Conservation (phyloP, 1,140 invertebrate species). For the Atta colombica region DNA sequence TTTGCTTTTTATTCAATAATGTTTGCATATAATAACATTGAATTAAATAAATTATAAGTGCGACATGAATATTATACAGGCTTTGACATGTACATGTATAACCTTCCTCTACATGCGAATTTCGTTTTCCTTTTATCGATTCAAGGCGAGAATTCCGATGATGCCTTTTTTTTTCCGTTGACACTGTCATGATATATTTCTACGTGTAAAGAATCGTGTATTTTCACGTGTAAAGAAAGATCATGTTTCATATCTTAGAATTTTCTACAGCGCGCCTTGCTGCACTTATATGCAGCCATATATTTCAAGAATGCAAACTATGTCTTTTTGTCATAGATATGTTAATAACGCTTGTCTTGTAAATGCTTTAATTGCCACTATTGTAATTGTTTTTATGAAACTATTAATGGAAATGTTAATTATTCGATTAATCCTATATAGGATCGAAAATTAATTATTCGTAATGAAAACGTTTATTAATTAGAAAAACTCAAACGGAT, state of each 20-base stretch:
- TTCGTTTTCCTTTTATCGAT: not conserved
- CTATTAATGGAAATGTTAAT: not conserved
- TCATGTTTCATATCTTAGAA: not conserved
- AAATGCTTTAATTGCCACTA: not conserved
- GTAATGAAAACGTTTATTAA: not conserved
- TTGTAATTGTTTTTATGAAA: not conserved
- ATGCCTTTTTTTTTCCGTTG: not conserved
- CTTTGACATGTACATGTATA: not conserved
- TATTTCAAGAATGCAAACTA: conserved; percentile 12
- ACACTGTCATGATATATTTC: not conserved
- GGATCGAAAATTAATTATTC: not conserved
- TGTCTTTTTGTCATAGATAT: not conserved
- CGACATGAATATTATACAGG: not conserved
- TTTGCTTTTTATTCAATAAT: not conserved
- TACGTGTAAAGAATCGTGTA: not conserved
- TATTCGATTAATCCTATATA: not conserved
- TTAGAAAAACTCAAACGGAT: not conserved
- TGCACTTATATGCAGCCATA: not conserved
- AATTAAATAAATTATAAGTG: not conserved
- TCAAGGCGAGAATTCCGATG: conserved; percentile 17
- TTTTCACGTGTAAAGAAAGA: not conserved
- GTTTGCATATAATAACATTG: not conserved
- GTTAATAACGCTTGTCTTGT: not conserved
- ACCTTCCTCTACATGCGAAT: not conserved
- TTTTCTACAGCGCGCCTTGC: not conserved